Evolutionary conservation across 2,113 vertebrate species (phyloP).

Genomic region (Etia nguti): DNA sequence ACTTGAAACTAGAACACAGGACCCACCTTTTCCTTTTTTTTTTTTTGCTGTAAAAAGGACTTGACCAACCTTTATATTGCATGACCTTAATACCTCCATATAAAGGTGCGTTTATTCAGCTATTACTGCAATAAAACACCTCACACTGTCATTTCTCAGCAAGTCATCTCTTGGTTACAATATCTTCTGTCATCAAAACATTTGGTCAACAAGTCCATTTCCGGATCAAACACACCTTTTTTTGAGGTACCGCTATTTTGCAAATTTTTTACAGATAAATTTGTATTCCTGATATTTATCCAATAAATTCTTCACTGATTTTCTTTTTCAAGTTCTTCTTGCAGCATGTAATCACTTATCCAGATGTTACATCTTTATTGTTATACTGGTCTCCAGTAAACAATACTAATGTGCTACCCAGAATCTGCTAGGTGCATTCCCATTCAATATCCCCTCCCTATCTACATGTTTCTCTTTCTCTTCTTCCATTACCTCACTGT

Average conservation of each 20-base stretch:
- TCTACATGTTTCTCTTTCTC: constrained; percentile 1
- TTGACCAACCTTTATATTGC: background rate
- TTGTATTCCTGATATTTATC: background rate
- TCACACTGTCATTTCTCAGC: background rate
- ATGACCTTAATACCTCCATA: background rate
- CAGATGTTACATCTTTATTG: background rate
- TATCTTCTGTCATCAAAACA: accelerated
- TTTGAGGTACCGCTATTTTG: accelerated
- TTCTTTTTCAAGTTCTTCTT: background rate
- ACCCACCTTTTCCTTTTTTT: too few species aligned
- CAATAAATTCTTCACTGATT: accelerated
- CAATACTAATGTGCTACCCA: background rate
- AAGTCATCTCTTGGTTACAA: background rate
- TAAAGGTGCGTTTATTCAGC: background rate
- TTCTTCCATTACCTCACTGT: constrained; percentile 52
- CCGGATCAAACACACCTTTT: background rate
- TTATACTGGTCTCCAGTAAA: background rate
- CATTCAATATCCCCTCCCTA: background rate
- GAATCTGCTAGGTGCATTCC: background rate
- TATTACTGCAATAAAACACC: background rate
- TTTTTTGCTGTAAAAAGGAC: background rate
- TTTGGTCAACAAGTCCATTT: background rate
- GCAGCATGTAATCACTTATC: background rate
- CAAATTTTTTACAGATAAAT: background rate
- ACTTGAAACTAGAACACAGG: background rate